A percentile compares a stretch with the other conserved stretches of the same genome.
Evolutionary conservation across 2,888 invertebrate species (phyloP).

Genomic region (Cremastobaeus sp.): DNA sequence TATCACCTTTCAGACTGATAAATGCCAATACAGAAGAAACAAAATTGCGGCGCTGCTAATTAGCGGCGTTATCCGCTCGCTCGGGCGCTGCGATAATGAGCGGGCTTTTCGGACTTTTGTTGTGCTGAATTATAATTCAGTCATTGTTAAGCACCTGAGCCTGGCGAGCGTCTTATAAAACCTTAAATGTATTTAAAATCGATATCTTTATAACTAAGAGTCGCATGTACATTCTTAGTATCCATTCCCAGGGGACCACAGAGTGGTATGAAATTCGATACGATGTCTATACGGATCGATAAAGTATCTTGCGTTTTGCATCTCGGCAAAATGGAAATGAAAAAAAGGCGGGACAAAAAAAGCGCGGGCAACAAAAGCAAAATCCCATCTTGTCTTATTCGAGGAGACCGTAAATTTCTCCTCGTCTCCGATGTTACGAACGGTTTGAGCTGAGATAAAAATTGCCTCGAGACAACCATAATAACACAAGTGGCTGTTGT

Average conservation of each 20-base stretch:
- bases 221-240: conserved; percentile 65
- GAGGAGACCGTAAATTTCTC: conserved; percentile 53
- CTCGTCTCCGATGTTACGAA: conserved; percentile 48
- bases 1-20: conserved; percentile 11
- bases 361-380: conserved; percentile 34
- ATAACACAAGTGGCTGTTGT: conserved; percentile 50
- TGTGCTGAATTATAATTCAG: conserved; percentile 24
- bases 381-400: conserved; percentile 55
- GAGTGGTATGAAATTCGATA: conserved; percentile 74
- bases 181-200: conserved; percentile 44
- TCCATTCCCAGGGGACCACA: conserved; percentile 75
- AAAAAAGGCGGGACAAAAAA: background rate
- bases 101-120: conserved; percentile 14
- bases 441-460: conserved; percentile 42
- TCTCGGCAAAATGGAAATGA: conserved; percentile 41
- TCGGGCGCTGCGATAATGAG: conserved; percentile 1
- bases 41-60: conserved; percentile 18
- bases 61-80: conserved; percentile 2
- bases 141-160: conserved; percentile 12
- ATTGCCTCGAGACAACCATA: conserved; percentile 45
- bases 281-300: conserved; percentile 67
- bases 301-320: conserved; percentile 62
- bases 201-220: conserved; percentile 57
- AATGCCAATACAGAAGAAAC: conserved; percentile 9
- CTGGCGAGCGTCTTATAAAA: conserved; percentile 28